Percentiles rank a stretch among this genome's conserved stretches.
Conservation (phyloP, 2,797 vertebrate genomes). For the Galagoides demidoff region DNA sequence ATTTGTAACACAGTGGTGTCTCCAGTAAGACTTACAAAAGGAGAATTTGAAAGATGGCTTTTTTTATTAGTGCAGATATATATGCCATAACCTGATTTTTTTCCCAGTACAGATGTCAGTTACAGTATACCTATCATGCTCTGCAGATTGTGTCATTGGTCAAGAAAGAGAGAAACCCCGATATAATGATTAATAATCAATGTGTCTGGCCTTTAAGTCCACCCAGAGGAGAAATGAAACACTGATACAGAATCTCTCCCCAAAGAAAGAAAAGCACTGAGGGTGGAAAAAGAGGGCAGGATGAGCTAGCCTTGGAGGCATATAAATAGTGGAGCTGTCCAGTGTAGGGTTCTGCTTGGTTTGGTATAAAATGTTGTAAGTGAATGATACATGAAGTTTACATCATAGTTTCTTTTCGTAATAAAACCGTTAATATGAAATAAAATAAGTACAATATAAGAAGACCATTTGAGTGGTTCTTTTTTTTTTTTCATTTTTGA, state of each 20-base stretch:
- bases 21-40: slow-evolving; percentile 83
- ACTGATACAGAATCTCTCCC: slow-evolving; percentile 81
- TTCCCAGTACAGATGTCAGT: slow-evolving; percentile 86
- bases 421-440: slow-evolving; percentile 76
- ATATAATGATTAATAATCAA: slow-evolving; percentile 89
- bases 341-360: slow-evolving; percentile 58
- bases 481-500: slow-evolving; percentile 22
- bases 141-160: slow-evolving; percentile 85
- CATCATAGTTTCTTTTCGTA: slow-evolving; percentile 69
- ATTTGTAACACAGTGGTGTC: slow-evolving; percentile 81
- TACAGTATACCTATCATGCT: slow-evolving; percentile 84
- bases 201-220: slow-evolving; percentile 87
- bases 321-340: slow-evolving; percentile 69
- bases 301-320: slow-evolving; percentile 70
- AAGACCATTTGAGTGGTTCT: slow-evolving; percentile 53
- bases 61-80: slow-evolving; percentile 88
- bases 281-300: slow-evolving; percentile 70
- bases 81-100: slow-evolving; percentile 84
- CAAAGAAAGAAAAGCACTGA: slow-evolving; percentile 82
- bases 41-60: slow-evolving; percentile 86
- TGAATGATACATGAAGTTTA: slow-evolving; percentile 74
- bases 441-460: slow-evolving; percentile 74
- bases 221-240: slow-evolving; percentile 85
- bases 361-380: slow-evolving; percentile 74
- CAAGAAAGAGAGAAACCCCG: slow-evolving; percentile 84